A percentile compares a stretch with the other conserved stretches of the same genome.
These are phyloP conservation scores for Craseonycteris thonglongyai DNA, from an alignment of 2,113 vertebrate genomes.

Conservation along the genomic window DNA sequence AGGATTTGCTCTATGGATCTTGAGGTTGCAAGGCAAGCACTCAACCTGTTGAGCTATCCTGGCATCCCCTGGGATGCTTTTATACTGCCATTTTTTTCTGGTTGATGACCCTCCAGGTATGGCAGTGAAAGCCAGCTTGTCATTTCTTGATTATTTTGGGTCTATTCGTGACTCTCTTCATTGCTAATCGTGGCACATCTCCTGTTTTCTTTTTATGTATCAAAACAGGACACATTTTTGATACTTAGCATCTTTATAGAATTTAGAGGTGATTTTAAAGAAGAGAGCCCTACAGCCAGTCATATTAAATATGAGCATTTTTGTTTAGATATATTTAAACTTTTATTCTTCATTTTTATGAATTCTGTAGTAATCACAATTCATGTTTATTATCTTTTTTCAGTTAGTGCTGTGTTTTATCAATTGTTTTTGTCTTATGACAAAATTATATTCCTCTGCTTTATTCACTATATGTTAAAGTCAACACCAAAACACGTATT, in stretches of 20 bases:
- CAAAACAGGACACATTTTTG: conserved; percentile 12
- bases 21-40: too few species aligned
- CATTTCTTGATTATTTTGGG: not conserved
- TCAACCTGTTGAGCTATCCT: too few species aligned
- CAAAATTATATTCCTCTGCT: not conserved
- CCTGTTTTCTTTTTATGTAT: not conserved
- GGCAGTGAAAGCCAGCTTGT: not conserved
- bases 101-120: not conserved
- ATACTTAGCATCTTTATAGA: not conserved
- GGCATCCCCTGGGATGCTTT: not conserved
- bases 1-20: too few species aligned
- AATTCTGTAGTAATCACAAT: not conserved
- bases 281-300: not conserved
- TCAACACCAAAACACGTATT: not conserved
- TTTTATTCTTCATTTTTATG: not conserved
- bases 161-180: not conserved
- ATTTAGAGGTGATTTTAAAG: not conserved
- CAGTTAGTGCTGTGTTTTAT: not conserved
- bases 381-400: not conserved
- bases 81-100: not conserved
- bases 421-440: not conserved
- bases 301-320: not conserved
- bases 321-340: not conserved
- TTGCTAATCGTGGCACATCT: not conserved
- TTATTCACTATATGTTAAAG: not conserved